Percentiles rank a stretch among this genome's conserved stretches.
These are phyloP conservation scores for Nyleta sp. DNA, from an alignment of 2,888 invertebrate species.

Conservation along the genomic window DNA sequence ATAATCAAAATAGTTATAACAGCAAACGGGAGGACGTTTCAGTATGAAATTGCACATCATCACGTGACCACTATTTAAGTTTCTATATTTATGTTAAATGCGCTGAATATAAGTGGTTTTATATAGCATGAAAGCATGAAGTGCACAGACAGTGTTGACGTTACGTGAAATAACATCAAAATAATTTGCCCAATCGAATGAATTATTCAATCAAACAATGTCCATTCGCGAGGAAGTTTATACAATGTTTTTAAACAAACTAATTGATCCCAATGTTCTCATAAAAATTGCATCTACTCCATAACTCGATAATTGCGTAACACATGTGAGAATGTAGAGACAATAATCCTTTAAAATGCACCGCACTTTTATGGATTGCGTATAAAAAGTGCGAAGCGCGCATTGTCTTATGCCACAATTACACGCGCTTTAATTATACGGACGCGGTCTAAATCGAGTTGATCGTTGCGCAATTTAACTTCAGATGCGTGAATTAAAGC, in stretches of 20 bases:
- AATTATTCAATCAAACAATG: too few relatives aligned
- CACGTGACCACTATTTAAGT: slow-evolving; percentile 8
- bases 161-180: slow-evolving; percentile 6
- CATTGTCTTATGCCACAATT: slow-evolving; percentile 7
- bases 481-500: neutral
- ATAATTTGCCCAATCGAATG: too few relatives aligned
- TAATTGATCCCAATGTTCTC: too few relatives aligned
- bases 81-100: slow-evolving; percentile 15
- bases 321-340: slow-evolving; percentile 3
- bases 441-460: neutral
- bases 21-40: neutral
- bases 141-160: neutral
- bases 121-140: neutral
- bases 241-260: too few relatives aligned
- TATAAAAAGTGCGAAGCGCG: neutral
- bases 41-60: neutral
- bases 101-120: neutral
- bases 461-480: neutral
- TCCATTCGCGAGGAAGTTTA: too few relatives aligned
- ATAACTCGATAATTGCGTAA: slow-evolving; percentile 21
- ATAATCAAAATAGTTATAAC: too few relatives aligned
- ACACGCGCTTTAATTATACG: neutral
- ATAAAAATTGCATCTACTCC: too few relatives aligned
- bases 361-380: slow-evolving; percentile 9
- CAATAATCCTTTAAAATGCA: slow-evolving; percentile 18